Base-by-base conservation (phyloP, 2,888 invertebrate genomes). In the Neuroscelio doddi region DNA sequence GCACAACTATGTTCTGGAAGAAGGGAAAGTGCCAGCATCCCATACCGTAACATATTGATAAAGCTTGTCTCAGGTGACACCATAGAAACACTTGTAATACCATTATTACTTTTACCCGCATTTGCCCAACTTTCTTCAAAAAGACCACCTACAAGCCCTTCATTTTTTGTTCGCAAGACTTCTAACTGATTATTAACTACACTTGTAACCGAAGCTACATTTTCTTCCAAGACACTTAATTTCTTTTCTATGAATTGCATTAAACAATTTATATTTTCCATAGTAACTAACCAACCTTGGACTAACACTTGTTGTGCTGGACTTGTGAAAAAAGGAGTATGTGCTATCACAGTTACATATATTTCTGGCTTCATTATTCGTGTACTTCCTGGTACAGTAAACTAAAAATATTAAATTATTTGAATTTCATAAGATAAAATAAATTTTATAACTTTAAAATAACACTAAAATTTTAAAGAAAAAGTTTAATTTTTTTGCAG, bases 1-100 rank as follows among this genome's bases (percentile, higher is more conserved):
- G 91, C 90, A 84, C 90, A 89, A 72, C 91, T 91, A 80, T 91
- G 90, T 79, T 92, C 92, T 9, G 93, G 93, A 61, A 93, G 85
- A 51, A 93, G 86, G 56, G 92, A 90, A 49, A 92, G 85, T 2
- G 92, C 91, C 62, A 93, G 85, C 85, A 93, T 89, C 16, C 93
- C 93, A 82, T 92, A 91, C 64, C 92, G 85, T 29, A 93, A 83
- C 88, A 93, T 90, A 84, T 92, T 92, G 53, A 93, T 89, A 81
- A 93, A 90, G 77, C 90, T 90, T 21, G 89, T 88, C 81, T 92
- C 92, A 1, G 92, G 89, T 44, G 88, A 88, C 26, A 90, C 87
- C 86, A 89, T 87, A 1, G 89, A 86, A 70, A 88, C 86, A 70
- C 86, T 87, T 9, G 85, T 80, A 16, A 74, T 68, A 50, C 80